Conservation (phyloP, 2,888 invertebrate species). For the Aporophyla nigra region DNA sequence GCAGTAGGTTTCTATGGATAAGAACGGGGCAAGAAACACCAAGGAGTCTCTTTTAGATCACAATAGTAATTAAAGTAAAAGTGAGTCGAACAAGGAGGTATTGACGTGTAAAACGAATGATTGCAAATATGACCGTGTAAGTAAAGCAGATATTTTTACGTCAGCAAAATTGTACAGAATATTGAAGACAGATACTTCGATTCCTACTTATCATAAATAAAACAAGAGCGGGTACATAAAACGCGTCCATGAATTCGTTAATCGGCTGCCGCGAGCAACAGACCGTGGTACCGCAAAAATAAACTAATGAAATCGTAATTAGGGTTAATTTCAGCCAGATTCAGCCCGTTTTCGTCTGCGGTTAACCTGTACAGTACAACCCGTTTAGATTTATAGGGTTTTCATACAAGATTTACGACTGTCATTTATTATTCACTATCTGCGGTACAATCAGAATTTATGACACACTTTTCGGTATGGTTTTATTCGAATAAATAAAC, state of each 20-base stretch:
- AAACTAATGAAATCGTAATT: slow-evolving; percentile 67
- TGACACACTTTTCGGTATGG: slow-evolving; percentile 85
- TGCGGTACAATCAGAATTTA: slow-evolving; percentile 87
- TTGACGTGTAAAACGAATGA: not conserved
- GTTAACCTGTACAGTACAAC: slow-evolving; percentile 81
- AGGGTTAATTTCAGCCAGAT: slow-evolving; percentile 62
- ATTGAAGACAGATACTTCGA: slow-evolving; percentile 1
- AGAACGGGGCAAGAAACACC: too few species aligned
- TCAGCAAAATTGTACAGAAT: not conserved
- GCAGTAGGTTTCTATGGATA: too few species aligned
- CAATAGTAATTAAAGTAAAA: not conserved
- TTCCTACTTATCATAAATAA: slow-evolving; percentile 11
- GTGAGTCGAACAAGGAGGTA: not conserved
- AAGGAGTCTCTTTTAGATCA: too few species aligned
- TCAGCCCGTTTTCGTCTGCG: slow-evolving; percentile 66
- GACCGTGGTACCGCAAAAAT: slow-evolving; percentile 54
- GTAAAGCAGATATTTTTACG: not conserved
- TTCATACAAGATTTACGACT: slow-evolving; percentile 89
- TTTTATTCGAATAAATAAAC: slow-evolving; percentile 82
- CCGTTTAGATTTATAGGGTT: slow-evolving; percentile 87
- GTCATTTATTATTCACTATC: slow-evolving; percentile 90
- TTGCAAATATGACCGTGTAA: not conserved
- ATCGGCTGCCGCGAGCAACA: slow-evolving; percentile 26
- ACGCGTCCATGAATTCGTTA: slow-evolving; percentile 50
- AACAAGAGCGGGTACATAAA: slow-evolving; percentile 14